phyloP scores from a whole-genome alignment of 2,797 vertebrate species.

The Eulemur coronatus region DNA sequence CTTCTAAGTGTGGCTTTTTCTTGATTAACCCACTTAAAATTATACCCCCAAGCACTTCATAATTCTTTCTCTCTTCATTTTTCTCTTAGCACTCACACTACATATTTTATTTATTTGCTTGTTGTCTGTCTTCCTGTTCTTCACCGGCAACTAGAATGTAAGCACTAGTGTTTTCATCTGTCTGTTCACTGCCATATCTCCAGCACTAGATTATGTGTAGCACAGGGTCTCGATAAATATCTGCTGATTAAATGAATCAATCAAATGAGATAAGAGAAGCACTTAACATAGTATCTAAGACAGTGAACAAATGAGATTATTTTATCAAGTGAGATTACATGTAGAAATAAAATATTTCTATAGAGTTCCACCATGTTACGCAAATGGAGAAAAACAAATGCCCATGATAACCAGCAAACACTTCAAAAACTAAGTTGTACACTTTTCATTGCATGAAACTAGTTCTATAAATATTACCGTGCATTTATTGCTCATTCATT shows the following conservation, averaged over 20 bases:
- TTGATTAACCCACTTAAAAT: not conserved
- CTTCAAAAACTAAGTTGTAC: conserved; percentile 15
- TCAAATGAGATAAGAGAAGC: not conserved
- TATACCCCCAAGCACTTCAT: not conserved
- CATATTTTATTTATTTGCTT: not conserved
- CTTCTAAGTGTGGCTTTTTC: not conserved
- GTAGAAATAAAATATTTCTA: conserved; percentile 7
- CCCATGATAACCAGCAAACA: not conserved
- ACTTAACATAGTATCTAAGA: not conserved
- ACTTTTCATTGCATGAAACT: conserved; percentile 22
- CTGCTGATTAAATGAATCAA: not conserved
- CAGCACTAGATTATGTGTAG: not conserved
- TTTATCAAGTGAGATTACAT: not conserved
- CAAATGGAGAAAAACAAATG: not conserved
- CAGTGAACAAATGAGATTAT: not conserved
- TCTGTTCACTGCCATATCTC: not conserved
- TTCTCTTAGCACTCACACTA: not conserved
- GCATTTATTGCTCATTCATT: conserved; percentile 23
- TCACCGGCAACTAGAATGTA: not conserved
- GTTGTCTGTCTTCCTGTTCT: not conserved
- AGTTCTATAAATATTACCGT: not conserved
- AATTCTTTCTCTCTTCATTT: not conserved
- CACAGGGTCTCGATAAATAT: not conserved
- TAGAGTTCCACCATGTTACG: not conserved
- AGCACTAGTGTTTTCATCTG: not conserved